Evolutionary conservation across 2,888 invertebrate genomes (phyloP), one percentile per base, ranked within the genome.

Genomic region (Phaonia tiefii): DNA sequence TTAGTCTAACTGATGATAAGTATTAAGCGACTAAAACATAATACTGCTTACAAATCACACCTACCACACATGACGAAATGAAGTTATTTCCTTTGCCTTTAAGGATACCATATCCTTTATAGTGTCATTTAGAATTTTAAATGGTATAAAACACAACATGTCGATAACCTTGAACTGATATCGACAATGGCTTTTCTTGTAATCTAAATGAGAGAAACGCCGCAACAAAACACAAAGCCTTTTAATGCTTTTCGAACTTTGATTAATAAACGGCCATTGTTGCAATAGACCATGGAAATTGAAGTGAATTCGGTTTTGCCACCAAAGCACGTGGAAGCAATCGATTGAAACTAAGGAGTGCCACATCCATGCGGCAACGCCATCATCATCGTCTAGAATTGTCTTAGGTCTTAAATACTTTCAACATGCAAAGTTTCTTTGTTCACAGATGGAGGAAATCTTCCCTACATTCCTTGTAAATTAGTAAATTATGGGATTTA

Each of bases 381-480:
- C 37, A 44, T 31, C 20, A 63, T 54, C 26, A 42, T 11, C 25
- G 31, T 31, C 31, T 66, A 54, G 67, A 70, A 66, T 25, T 80
- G 60, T 58, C 22, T 72, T 10, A 20, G n/a, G 2, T 67, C 63
- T 65, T 66, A 70, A 77, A 46, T 60, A 74, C 22, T 15, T 63
- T 71, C 17, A 54, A 75, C 77, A 81, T 81, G 77, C 77, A 81
- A 81, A 71, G 60, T 71, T 60, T 63, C 31, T 31, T 31, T n/a
- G 56, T 31, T 51, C 1, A n/a, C n/a, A 31, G 15, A 58, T 5
- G 63, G 8, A 13, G 11, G 11, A 10, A 58, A 70, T 44, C 37
- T 66, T 26, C 17, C 49, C 56, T 10, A 39, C 60, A 60, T 60
- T 8, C 10, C 8, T 22, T 2, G 20, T 20, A n/a, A 42, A 63